These are phyloP conservation scores for Corythoichthys haematopterus DNA, from an alignment of 2,113 vertebrate species.

Conservation along the genomic window DNA sequence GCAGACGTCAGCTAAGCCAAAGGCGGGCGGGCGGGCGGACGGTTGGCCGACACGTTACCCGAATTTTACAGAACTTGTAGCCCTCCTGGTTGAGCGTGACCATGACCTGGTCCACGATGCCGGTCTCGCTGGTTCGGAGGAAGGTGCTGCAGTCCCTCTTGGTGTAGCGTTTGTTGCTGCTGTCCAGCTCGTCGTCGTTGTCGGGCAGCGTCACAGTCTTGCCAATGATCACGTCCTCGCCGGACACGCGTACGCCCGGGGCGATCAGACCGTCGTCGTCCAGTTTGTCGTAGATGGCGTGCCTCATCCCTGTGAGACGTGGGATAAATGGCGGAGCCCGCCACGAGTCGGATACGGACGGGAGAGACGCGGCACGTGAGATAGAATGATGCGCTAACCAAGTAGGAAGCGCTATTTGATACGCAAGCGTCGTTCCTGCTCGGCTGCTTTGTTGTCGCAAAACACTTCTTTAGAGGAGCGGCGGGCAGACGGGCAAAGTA, in stretches of 20 bases:
- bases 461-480: too few relatives aligned
- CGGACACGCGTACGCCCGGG: conserved; percentile 93
- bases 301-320: conserved; percentile 83
- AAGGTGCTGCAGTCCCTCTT: conserved; percentile 98
- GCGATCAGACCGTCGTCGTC: conserved; percentile 97
- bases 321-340: too few relatives aligned
- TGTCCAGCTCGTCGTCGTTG: conserved; percentile 93
- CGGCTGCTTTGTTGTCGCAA: too few relatives aligned
- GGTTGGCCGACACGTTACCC: conserved; percentile 65
- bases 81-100: conserved; percentile 98
- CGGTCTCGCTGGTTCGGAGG: conserved; percentile 92
- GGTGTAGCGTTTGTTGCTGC: conserved; percentile 88
- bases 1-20: neutral
- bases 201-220: conserved; percentile 95
- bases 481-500: too few relatives aligned
- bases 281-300: conserved; percentile 97
- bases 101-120: conserved; percentile 99
- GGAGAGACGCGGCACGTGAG: too few relatives aligned
- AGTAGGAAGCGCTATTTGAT: too few relatives aligned
- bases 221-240: conserved; percentile 98
- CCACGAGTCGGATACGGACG: too few relatives aligned
- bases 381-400: too few relatives aligned
- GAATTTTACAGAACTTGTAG: conserved; percentile 99
- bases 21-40: neutral
- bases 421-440: too few relatives aligned